Conservation (phyloP, 2,888 invertebrate genomes). For the Athrips mouffetella region DNA sequence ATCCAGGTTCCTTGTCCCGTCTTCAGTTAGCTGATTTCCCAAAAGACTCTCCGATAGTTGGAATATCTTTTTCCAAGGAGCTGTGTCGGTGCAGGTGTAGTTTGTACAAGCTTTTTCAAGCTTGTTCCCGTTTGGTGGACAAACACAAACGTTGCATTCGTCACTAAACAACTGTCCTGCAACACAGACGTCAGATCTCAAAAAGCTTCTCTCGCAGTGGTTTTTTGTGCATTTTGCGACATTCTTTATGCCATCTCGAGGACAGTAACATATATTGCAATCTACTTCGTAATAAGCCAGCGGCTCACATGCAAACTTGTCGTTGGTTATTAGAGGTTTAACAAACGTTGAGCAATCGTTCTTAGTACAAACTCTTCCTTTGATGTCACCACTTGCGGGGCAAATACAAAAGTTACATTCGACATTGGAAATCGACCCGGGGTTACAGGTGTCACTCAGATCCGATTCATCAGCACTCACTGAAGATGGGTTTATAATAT, state of each 20-base stretch:
- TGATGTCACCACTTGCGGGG: conserved; percentile 44
- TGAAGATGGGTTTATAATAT: conserved; percentile 28
- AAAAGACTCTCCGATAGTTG: conserved; percentile 45
- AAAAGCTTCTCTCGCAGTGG: conserved; percentile 53
- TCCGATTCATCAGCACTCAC: conserved; percentile 20
- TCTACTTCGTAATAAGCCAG: conserved; percentile 60
- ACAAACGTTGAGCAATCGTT: conserved; percentile 40
- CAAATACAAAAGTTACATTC: conserved; percentile 71
- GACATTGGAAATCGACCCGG: conserved; percentile 52
- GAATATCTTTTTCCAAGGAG: conserved; percentile 51
- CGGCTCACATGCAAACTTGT: conserved; percentile 55
- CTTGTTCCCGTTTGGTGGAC: conserved; percentile 59
- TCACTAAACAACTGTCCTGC: conserved; percentile 60
- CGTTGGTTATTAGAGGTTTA: conserved; percentile 18
- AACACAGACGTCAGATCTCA: conserved; percentile 49
- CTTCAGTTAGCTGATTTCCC: conserved; percentile 33
- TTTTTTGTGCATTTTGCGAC: conserved; percentile 65
- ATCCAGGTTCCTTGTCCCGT: conserved; percentile 43
- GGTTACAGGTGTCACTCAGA: conserved; percentile 37
- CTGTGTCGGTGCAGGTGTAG: conserved; percentile 43
- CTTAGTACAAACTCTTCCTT: conserved; percentile 54
- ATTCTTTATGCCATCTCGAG: conserved; percentile 57
- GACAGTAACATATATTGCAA: conserved; percentile 64
- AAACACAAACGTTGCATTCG: conserved; percentile 67
- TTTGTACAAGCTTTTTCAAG: conserved; percentile 54